A percentile compares a stretch with the other conserved stretches of the same genome.
Conservation (phyloP, 2,888 invertebrate genomes). For the Scaptomyza reducta region DNA sequence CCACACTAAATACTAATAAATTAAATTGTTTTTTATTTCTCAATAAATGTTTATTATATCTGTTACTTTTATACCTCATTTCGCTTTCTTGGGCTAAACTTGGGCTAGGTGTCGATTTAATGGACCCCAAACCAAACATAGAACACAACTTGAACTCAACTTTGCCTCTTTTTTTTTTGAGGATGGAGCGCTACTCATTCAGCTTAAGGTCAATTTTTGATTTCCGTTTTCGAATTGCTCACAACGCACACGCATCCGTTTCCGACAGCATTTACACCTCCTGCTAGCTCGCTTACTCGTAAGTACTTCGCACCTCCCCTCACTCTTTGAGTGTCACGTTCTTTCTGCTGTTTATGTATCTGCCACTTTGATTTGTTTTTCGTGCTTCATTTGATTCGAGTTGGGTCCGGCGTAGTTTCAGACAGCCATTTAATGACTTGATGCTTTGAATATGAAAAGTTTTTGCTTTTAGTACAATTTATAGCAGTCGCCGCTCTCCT, state of each 20-base stretch:
- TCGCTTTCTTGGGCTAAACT: conserved; percentile 31
- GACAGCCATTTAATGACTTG: conserved; percentile 77
- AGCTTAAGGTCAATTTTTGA: conserved; percentile 78
- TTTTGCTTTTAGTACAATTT: conserved; percentile 62
- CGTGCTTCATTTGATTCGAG: conserved; percentile 75
- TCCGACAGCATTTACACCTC: conserved; percentile 64
- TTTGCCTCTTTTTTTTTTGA: neutral
- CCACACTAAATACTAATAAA: conserved; percentile 83
- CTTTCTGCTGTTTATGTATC: conserved; percentile 29
- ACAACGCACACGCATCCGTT: conserved; percentile 66
- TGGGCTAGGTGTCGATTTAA: conserved; percentile 77
- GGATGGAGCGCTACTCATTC: conserved; percentile 24
- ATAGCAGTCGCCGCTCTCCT: conserved; percentile 41
- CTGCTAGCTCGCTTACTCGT: neutral
- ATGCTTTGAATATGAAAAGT: conserved; percentile 79
- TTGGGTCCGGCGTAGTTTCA: conserved; percentile 57
- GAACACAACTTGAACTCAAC: neutral
- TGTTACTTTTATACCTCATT: conserved; percentile 78
- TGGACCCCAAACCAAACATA: conserved; percentile 52
- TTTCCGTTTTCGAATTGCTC: conserved; percentile 77
- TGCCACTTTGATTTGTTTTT: conserved; percentile 76
- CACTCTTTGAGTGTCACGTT: neutral
- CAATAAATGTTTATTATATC: conserved; percentile 83
- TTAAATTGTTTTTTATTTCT: conserved; percentile 83
- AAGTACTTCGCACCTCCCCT: neutral